A percentile compares a stretch with the other conserved stretches of the same genome.
Evolutionary conservation across 2,888 invertebrate genomes (phyloP).

Genomic region (Flexamia atlantica): DNA sequence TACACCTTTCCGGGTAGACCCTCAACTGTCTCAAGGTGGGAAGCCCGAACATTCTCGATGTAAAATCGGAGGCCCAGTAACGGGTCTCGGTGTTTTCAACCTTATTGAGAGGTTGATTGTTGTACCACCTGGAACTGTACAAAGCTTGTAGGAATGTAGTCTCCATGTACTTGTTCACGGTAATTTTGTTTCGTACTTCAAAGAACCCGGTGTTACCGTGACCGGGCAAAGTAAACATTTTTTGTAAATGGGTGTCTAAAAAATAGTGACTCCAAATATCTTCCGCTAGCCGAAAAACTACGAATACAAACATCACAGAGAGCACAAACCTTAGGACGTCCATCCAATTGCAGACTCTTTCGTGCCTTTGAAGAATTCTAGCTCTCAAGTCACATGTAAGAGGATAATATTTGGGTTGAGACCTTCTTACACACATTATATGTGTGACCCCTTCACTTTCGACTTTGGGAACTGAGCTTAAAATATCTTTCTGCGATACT

Average conservation of each 20-base stretch:
- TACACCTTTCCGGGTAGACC: background rate
- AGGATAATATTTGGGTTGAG: background rate
- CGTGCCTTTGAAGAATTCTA: background rate
- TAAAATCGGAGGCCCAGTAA: background rate
- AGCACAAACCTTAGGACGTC: background rate
- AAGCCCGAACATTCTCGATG: background rate
- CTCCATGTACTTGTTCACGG: background rate
- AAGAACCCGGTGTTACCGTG: background rate
- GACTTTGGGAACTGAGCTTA: background rate
- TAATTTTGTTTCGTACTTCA: background rate
- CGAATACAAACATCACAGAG: background rate
- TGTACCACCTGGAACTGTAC: background rate
- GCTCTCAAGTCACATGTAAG: background rate
- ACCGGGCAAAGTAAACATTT: background rate
- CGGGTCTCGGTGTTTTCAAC: background rate
- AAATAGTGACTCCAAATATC: background rate
- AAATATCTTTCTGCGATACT: background rate
- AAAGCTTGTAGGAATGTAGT: no score
- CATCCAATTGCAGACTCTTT: background rate
- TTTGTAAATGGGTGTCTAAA: background rate
- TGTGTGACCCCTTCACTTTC: background rate
- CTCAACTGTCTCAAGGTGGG: background rate
- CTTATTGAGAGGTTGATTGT: background rate
- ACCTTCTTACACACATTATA: background rate
- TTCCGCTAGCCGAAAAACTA: background rate